These are phyloP conservation scores for Eupelmus urozonus DNA, from an alignment of 2,888 invertebrate species.

Conservation along the genomic window DNA sequence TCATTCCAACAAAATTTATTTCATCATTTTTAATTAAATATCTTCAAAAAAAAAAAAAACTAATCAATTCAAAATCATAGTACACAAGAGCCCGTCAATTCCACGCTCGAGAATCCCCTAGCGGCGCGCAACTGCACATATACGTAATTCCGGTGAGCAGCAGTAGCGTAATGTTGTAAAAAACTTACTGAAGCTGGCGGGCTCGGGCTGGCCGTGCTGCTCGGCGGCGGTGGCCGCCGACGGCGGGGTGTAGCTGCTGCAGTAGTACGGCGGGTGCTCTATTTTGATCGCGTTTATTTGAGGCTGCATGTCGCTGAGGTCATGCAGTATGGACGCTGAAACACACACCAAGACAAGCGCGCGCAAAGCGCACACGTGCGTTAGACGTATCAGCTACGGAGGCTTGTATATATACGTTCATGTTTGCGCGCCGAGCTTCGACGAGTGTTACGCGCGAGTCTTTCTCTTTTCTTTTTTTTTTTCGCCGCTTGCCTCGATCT, in stretches of 20 bases:
- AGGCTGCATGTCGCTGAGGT: conserved; percentile 87
- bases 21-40: too few species aligned
- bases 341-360: conserved; percentile 67
- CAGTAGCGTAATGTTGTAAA: too few species aligned
- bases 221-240: conserved; percentile 80
- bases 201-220: conserved; percentile 76
- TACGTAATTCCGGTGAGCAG: too few species aligned
- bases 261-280: conserved; percentile 90
- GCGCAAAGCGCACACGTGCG: neutral
- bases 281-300: conserved; percentile 88
- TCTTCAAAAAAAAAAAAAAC: too few species aligned
- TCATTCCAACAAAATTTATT: too few species aligned
- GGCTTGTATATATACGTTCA: neutral
- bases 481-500: too few species aligned
- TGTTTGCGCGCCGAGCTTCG: neutral
- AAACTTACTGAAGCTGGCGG: conserved; percentile 77
- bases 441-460: neutral
- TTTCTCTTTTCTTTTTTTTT: neutral
- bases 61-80: too few species aligned
- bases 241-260: conserved; percentile 88
- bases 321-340: conserved; percentile 96
- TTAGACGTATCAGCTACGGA: neutral
- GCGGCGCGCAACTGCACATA: too few species aligned
- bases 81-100: too few species aligned
- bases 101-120: too few species aligned